Conservation (phyloP, 2,113 vertebrate genomes). For the Pelecanoides urinatrix region DNA sequence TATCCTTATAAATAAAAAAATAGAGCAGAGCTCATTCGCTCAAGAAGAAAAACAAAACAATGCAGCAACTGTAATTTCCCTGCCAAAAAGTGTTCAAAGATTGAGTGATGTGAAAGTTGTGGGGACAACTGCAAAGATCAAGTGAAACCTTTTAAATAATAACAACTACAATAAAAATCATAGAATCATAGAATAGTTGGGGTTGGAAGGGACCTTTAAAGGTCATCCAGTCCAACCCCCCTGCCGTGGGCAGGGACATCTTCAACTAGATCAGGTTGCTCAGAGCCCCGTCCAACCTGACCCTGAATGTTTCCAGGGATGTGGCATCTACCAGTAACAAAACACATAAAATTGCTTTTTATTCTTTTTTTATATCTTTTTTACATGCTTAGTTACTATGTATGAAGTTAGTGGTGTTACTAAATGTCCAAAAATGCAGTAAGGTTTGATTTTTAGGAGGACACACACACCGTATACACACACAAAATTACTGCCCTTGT, state of each 20-base stretch:
- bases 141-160: background rate
- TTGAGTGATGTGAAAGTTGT: background rate
- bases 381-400: background rate
- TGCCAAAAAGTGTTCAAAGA: background rate
- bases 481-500: background rate
- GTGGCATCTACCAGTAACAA: background rate
- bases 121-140: background rate
- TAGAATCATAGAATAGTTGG: too few species aligned
- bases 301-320: too few species aligned
- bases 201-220: too few species aligned
- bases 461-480: background rate
- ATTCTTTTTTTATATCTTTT: background rate
- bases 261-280: too few species aligned
- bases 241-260: too few species aligned
- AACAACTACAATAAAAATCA: background rate
- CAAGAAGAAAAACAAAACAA: background rate
- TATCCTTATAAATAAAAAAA: background rate
- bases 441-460: background rate
- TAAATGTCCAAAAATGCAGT: background rate
- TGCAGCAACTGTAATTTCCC: background rate
- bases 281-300: too few species aligned
- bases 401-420: background rate
- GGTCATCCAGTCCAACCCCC: too few species aligned
- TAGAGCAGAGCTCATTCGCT: background rate
- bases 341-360: background rate